These are phyloP conservation scores for Caenorhabditis sinica DNA, from an alignment of 2,888 invertebrate genomes.

Conservation along the genomic window DNA sequence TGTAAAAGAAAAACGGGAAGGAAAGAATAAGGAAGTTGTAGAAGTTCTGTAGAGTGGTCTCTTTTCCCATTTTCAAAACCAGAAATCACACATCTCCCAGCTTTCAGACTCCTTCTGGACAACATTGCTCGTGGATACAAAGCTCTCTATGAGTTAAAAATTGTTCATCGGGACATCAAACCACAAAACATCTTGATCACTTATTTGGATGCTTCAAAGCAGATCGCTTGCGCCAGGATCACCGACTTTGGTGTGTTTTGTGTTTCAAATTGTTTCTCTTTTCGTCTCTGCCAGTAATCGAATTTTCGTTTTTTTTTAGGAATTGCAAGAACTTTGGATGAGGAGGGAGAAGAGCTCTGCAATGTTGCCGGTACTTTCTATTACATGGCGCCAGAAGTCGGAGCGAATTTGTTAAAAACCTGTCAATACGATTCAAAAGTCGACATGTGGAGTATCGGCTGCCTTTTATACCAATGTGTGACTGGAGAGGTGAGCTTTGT, in stretches of 20 bases:
- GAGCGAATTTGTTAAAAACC: conserved; percentile 80
- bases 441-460: conserved; percentile 83
- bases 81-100: conserved; percentile 34
- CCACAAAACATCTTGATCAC: conserved; percentile 82
- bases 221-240: conserved; percentile 78
- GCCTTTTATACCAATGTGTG: conserved; percentile 81
- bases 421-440: conserved; percentile 79
- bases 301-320: conserved; percentile 67
- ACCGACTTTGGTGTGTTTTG: conserved; percentile 80
- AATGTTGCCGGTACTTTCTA: conserved; percentile 82
- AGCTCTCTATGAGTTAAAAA: conserved; percentile 78
- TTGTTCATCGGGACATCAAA: conserved; percentile 83
- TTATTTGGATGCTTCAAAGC: conserved; percentile 68
- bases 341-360: conserved; percentile 75
- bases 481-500: conserved; percentile 76
- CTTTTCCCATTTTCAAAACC: conserved; percentile 12
- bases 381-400: conserved; percentile 83
- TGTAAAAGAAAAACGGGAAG: conserved; percentile 10
- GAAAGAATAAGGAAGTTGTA: conserved; percentile 30
- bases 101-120: conserved; percentile 77
- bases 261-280: conserved; percentile 13
- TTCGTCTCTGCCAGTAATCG: not conserved
- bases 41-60: conserved; percentile 1
- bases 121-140: conserved; percentile 82
- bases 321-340: conserved; percentile 79